phyloP scores from a whole-genome alignment of 2,797 vertebrate genomes.

The Sparidentex hasta region DNA sequence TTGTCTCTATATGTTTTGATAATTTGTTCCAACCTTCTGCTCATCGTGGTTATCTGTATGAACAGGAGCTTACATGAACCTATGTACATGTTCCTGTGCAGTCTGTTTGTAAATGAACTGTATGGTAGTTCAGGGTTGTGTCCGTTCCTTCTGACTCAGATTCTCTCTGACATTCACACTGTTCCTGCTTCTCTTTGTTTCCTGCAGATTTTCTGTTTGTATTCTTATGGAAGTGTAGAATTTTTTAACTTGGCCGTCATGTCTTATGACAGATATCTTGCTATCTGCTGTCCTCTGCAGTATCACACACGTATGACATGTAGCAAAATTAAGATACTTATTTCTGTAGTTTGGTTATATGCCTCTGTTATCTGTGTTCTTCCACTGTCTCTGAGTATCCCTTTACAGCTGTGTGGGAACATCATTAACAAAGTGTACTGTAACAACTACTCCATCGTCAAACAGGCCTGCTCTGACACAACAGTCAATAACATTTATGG shows the following conservation, averaged over 20 bases:
- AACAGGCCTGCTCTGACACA: not conserved
- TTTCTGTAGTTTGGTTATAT: conserved; percentile 13
- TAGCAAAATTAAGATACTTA: not conserved
- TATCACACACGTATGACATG: conserved; percentile 33
- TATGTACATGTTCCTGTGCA: too few species aligned
- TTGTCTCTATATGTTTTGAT: not conserved
- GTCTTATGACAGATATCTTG: conserved; percentile 5
- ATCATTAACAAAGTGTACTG: conserved; percentile 52
- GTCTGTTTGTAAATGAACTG: too few species aligned
- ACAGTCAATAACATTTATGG: not conserved
- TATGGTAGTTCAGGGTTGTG: too few species aligned
- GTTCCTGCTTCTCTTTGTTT: not conserved
- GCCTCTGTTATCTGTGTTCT: not conserved
- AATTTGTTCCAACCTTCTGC: not conserved
- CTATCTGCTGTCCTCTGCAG: not conserved
- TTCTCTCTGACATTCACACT: too few species aligned
- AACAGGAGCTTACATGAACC: conserved; percentile 9
- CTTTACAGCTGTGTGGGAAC: conserved; percentile 48
- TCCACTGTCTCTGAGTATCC: not conserved
- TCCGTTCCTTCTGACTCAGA: too few species aligned
- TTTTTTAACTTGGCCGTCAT: not conserved
- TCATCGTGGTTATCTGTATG: not conserved
- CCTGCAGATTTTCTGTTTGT: not conserved
- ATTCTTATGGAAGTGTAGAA: not conserved
- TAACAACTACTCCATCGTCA: conserved; percentile 11